Base-by-base conservation (phyloP, 2,113 vertebrate genomes). In the Cololabis saira region DNA sequence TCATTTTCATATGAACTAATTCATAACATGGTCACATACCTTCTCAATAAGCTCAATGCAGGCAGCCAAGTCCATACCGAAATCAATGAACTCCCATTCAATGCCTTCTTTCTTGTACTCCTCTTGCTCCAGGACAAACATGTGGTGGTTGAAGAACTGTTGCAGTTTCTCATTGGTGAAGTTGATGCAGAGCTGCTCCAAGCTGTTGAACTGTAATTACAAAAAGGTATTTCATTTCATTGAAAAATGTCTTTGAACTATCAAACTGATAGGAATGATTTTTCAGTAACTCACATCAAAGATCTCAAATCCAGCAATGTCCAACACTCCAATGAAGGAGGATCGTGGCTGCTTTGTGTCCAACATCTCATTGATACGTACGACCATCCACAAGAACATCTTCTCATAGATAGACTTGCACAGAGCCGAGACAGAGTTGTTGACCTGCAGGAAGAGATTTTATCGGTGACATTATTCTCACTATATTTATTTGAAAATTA, bases 101-200 rank as follows among this genome's bases (percentile, higher is more conserved):
- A 96, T 96, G 1, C 95, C 94, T 2, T 96, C 95, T 8, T 64
- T 64, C 61, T 95, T 95, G 91, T 95, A 94, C 50, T 64, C 61
- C 61, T 95, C 95, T 79, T 96, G 95, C 61, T 95, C 95, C 90
- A 96, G 90, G 54, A 96, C 94, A 78, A 91, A 92, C 0, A 93
- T 95, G 90, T 87, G 72, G 17, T 95, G 95, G 79, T 95, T 95
- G 89, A 95, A 95, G 43, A 94, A 95, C 93, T 96, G 95, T 84
- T 96, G 95, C 91, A 96, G 91, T 87, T 96, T 96, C 83, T 96
- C 95, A 65, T 96, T 96, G 73, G 95, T 96, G 90, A 96, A 96
- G 82, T 95, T 96, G 82, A 96, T 96, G 63, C 95, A 95, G 48
- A 96, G 87, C 87, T 95, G 95, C 60, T 97, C 95, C 84, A 96